Evolutionary conservation across 1,140 invertebrate genomes (phyloP).

Genomic region (Drosophila sturtevanti): DNA sequence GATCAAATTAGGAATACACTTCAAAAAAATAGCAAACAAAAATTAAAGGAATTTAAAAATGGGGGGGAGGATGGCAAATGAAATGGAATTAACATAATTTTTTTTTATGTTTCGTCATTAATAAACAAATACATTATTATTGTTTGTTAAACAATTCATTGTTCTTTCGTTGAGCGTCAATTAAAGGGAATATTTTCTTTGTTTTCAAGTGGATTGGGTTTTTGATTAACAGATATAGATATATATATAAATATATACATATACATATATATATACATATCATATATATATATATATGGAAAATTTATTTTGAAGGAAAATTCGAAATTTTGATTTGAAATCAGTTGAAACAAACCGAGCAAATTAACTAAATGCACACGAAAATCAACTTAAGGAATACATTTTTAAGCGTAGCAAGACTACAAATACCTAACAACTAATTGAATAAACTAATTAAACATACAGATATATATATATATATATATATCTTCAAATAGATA

Average conservation of each 20-base stretch:
- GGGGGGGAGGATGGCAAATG: no score
- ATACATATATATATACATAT: neutral
- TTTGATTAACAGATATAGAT: neutral
- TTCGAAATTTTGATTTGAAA: constrained; percentile 30
- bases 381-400: constrained; percentile 44
- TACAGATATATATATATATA: constrained; percentile 3
- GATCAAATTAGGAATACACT: constrained; percentile 51
- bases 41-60: neutral
- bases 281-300: neutral
- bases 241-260: neutral
- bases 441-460: constrained; percentile 26
- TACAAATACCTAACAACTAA: constrained; percentile 52
- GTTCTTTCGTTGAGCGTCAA: constrained; percentile 4
- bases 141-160: no score
- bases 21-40: constrained; percentile 27
- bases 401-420: constrained; percentile 59
- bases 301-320: constrained; percentile 1
- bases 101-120: neutral
- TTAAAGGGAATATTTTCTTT: neutral
- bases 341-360: constrained; percentile 19
- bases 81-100: neutral
- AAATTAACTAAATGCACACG: constrained; percentile 25
- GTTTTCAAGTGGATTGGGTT: neutral
- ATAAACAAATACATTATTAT: neutral
- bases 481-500: constrained; percentile 14